Evolutionary conservation across 2,113 vertebrate species (phyloP), one percentile per base, ranked within the genome.

Genomic region (Cairina moschata): DNA sequence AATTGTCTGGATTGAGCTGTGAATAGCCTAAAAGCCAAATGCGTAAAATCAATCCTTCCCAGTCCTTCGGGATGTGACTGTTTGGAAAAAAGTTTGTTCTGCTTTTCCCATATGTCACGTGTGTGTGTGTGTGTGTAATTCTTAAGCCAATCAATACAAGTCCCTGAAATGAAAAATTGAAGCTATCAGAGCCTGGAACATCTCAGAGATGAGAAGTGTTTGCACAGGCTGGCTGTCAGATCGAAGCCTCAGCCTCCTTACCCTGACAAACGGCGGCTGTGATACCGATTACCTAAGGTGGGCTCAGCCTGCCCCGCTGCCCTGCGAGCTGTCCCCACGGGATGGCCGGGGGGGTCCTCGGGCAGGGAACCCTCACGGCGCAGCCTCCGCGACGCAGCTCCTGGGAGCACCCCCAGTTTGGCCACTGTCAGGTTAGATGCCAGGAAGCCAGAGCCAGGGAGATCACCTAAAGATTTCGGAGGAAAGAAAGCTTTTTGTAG

Each of bases 1-100:
- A 97, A 98, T 97, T 92, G 97, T 90, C 95, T 95, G 95, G 94
- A 98, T 97, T 97, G 97, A 98, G 96, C 97, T 93, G 97, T 96
- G 97, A 96, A 85, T 56, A 95, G 94, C 94, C 90, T 94, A 94
- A 97, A 95, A 97, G 95, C 91, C 52, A 20, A 86, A 95, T 2
- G 26, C 80, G 91, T 72, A 86, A 97, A 98, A 97, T 96, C 96
- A 96, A 98, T 98, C 95, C 84, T 93, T 87, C 74, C 91, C 60
- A 87, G 88, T 23, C 96, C 95, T 90, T 34, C 84, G 95, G 97
- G 97, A 95, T 91, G 29, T 9, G 74, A 75, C 52, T 69, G 58
- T 25, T 88, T 81, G 96, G 97, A 83, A 76, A 31, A 65, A 97
- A 97, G 84, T 98, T 97, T 93, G 94, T 89, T 97, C 84, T 95